Conservation (phyloP, 2,888 invertebrate genomes). For the Chrysolina oricalcia region DNA sequence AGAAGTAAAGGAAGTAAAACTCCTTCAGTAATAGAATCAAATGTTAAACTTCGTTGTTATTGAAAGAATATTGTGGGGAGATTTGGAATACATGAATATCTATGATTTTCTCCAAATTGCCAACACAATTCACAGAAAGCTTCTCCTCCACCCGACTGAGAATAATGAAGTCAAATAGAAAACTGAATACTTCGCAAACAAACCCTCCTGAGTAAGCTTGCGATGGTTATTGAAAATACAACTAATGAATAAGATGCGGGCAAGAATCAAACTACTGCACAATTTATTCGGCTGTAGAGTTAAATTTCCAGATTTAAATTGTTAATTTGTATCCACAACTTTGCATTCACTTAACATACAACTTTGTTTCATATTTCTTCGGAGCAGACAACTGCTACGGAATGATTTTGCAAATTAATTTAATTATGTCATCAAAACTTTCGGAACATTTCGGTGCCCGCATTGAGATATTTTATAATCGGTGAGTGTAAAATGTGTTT, state of each 20-base stretch:
- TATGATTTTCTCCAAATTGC: no score
- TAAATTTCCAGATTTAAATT: slow-evolving; percentile 45
- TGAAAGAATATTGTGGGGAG: no score
- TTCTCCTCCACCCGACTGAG: no score
- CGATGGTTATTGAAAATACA: slow-evolving; percentile 18
- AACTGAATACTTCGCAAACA: no score
- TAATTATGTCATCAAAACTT: slow-evolving; percentile 38
- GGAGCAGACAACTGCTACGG: slow-evolving; percentile 29
- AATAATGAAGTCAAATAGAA: no score
- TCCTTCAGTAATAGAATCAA: no score
- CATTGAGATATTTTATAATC: slow-evolving; percentile 6
- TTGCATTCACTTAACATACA: slow-evolving; percentile 38
- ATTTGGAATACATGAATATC: no score
- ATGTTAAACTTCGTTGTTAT: no score
- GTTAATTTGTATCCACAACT: slow-evolving; percentile 46
- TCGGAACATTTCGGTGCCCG: slow-evolving; percentile 28
- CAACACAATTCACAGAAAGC: no score
- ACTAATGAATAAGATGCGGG: slow-evolving; percentile 39
- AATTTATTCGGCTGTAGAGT: slow-evolving; percentile 43
- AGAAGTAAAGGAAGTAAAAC: no score
- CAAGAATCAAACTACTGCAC: slow-evolving; percentile 36
- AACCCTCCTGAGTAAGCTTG: no score
- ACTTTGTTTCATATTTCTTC: slow-evolving; percentile 41
- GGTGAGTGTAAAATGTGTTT: not conserved
- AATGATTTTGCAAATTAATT: slow-evolving; percentile 38